These are phyloP conservation scores for Maconellicoccus hirsutus DNA, from an alignment of 1,140 invertebrate species.

Conservation along the genomic window DNA sequence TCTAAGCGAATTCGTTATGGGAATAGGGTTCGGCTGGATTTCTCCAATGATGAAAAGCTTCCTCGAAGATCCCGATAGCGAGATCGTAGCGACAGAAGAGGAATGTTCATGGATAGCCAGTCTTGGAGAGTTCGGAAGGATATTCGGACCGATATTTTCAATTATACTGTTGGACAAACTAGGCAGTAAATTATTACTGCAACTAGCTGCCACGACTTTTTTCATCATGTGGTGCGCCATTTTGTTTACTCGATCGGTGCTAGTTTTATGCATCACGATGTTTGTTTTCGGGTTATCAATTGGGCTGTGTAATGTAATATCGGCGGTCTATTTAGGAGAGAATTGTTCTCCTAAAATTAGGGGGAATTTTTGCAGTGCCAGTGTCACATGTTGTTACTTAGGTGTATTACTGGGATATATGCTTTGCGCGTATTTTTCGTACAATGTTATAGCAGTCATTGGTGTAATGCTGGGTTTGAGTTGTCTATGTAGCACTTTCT, in stretches of 20 bases:
- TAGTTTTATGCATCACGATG: neutral
- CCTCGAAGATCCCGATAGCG: neutral
- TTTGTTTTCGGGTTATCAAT: slow-evolving; percentile 46
- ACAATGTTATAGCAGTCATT: neutral
- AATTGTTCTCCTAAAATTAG: slow-evolving; percentile 39
- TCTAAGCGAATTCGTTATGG: neutral
- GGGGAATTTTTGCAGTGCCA: slow-evolving; percentile 49
- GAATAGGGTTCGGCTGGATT: neutral
- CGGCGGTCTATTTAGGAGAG: slow-evolving; percentile 75
- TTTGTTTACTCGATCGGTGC: neutral
- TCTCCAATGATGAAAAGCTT: neutral
- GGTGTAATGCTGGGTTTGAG: neutral
- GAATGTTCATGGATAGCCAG: neutral
- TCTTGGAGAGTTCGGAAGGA: neutral
- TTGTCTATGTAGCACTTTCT: neutral
- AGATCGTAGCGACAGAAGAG: slow-evolving; percentile 25
- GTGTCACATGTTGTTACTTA: slow-evolving; percentile 63
- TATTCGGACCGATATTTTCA: neutral
- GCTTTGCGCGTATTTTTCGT: neutral
- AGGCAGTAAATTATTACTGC: neutral
- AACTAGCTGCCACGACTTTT: neutral
- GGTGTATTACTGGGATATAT: slow-evolving; percentile 59
- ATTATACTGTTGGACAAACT: neutral
- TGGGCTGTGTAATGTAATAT: slow-evolving; percentile 58
- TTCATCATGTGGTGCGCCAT: neutral